Evolutionary conservation across 2,797 vertebrate species (phyloP), one percentile per base, ranked within the genome.

Genomic region (Lophotriccus pileatus): DNA sequence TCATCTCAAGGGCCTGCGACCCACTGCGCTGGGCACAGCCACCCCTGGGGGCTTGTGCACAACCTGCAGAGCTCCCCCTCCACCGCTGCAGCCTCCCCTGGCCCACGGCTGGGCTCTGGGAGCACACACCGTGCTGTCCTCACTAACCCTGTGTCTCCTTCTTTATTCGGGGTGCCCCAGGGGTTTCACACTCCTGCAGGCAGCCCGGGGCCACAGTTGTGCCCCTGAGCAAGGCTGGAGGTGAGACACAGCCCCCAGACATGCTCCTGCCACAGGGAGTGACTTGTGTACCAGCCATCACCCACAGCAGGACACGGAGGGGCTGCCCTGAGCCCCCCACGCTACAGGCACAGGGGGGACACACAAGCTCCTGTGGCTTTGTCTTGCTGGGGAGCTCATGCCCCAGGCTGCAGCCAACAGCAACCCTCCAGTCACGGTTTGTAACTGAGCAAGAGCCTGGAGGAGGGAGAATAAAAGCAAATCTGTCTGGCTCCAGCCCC

Each of bases 401-500:
- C 9, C 68, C 81, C 58, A 12, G 55, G 72, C 76, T 62, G 46
- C 49, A 21, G 25, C 41, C 56, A n/a, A 16, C 20, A 62, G 62
- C 66, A 50, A 52, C 67, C 68, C 32, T 18, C 34, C 21, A 10
- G 64, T 34, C 21, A 1, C 12, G 16, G 47, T 46, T 74, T 67
- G 28, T 10, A 87, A 70, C 62, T 15, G 9, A 47, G 44, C 43
- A 53, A 79, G 64, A 53, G 79, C 73, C 32, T 11, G 63, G 83
- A 97, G 96, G 94, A 90, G 63, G 79, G 97, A 98, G 98, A 98
- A 98, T 97, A 97, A 97, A 97, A 94, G 84, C 76, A 85, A 93
- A 81, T 58, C 88, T 56, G 83, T 79, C 87, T 90, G 83, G 87
- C 81, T 93, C 36, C 91, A 83, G 91, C 95, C 94, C 94, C 87